Conservation (phyloP, 2,113 vertebrate species). For the Poecilia latipinna region DNA sequence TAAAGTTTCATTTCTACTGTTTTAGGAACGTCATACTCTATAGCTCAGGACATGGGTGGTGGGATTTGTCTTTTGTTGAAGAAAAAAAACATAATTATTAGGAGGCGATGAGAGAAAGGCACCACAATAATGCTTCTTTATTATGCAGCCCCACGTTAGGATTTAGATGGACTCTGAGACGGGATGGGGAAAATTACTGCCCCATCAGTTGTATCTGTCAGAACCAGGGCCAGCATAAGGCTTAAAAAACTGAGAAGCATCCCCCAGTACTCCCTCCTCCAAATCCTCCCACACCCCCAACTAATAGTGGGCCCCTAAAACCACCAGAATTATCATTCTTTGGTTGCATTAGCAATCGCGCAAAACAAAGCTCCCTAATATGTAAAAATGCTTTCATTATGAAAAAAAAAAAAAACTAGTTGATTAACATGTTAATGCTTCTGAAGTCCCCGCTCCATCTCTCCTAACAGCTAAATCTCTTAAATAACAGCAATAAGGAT, state of each 20-base stretch:
- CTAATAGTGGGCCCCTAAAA: neutral
- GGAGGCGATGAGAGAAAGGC: constrained; percentile 34
- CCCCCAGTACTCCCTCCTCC: too few relatives aligned
- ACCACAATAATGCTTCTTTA: constrained; percentile 31
- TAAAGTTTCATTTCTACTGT: neutral
- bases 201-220: constrained; percentile 1
- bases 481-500: too few relatives aligned
- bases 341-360: neutral
- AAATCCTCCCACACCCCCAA: neutral
- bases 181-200: constrained; percentile 15
- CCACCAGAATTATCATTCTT: neutral
- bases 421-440: neutral
- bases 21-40: constrained; percentile 2
- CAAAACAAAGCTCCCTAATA: neutral
- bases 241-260: neutral
- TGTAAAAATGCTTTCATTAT: neutral
- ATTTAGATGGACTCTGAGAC: constrained; percentile 26
- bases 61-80: constrained; percentile 16
- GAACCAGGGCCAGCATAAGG: neutral
- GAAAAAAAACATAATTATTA: constrained; percentile 37
- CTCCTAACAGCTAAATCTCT: neutral
- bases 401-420: too few relatives aligned
- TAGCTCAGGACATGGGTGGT: neutral
- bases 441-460: neutral
- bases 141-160: constrained; percentile 29